Base-by-base conservation (phyloP, 92 coral and sea anemone genomes). In the Umimayanthus chanpuru region DNA sequence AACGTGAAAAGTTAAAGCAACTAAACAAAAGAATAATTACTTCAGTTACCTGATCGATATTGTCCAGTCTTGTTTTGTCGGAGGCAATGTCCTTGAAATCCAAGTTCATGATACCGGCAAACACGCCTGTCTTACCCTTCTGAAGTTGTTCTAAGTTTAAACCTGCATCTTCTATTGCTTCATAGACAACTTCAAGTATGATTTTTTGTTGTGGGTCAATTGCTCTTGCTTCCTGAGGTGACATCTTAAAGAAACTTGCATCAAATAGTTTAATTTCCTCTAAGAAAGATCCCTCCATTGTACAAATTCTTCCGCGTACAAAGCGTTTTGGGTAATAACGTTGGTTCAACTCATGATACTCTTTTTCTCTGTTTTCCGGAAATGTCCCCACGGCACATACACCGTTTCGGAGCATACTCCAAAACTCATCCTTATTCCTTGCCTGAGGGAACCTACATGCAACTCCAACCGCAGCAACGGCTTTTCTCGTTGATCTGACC, bases 361-460 rank as follows among this genome's bases (percentile, higher is more conserved):
- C 77, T 28, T 83, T 77, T 32, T 76, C 67, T 64, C 91, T 82
- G 41, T 89, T 82, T 11, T 74, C 81, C 25, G 88, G 88, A 41
- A 82, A 89, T 12, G 66, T 74, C 26, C 88, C 79, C 0, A 82
- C 79, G 21, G 71, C 78, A 67, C 88, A 82, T 18, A 53, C 77
- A 36, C 91, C 88, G 10, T 76, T 38, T 25, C 58, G n/a, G 26
- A 89, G 84, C 88, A 89, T 77, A 25, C 40, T 73, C 91, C 91
- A 82, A 43, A 89, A 89, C 36, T 36, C 88, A n/a, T 89, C 88
- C 26, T 89, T 89, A 40, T 82, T 89, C 6, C 68, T 81, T 36
- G 90, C 94, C 15, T 82, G 67, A 21, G 94, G 89, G 73, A 92
- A 92, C 26, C 90, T 79, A 68, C 94, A 92, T 25, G 92, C 85